Percentiles rank a stretch among this genome's conserved stretches.
Evolutionary conservation across 2,113 vertebrate genomes (phyloP).

Genomic region (Syngnathoides biaculeatus): DNA sequence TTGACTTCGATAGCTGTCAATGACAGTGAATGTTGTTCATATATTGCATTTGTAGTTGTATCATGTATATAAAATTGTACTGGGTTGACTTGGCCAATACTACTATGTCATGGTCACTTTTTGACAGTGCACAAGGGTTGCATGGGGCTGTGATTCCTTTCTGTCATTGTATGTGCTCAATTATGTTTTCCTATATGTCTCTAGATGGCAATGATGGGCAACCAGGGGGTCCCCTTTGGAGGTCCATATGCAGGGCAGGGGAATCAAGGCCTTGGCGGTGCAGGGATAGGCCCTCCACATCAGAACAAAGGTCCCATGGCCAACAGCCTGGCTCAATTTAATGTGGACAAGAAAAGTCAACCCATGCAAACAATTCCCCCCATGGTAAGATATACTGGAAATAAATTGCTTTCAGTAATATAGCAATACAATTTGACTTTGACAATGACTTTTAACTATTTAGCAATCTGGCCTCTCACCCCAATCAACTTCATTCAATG

Average conservation of each 20-base stretch:
- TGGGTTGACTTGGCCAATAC: neutral
- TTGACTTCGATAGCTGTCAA: no score
- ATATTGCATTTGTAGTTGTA: neutral
- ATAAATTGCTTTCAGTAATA: neutral
- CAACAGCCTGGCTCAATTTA: constrained; percentile 88
- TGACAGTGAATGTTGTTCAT: neutral
- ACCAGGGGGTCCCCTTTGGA: constrained; percentile 81
- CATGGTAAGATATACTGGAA: constrained; percentile 79
- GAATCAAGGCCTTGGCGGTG: constrained; percentile 81
- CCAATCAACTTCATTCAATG: neutral
- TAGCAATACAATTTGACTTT: neutral
- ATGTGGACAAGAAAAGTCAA: constrained; percentile 89
- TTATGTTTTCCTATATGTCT: neutral
- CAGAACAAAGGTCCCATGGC: constrained; percentile 87
- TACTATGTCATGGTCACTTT: neutral
- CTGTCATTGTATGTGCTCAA: no score
- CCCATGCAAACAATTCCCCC: constrained; percentile 84
- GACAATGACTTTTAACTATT: neutral
- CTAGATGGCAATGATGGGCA: constrained; percentile 95
- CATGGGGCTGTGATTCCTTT: neutral
- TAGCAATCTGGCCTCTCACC: neutral
- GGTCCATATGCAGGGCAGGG: constrained; percentile 84
- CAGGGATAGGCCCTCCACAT: constrained; percentile 88
- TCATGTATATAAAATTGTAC: neutral
- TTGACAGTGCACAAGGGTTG: neutral